phyloP scores from a whole-genome alignment of 2,888 invertebrate genomes.

The Thera obeliscata region DNA sequence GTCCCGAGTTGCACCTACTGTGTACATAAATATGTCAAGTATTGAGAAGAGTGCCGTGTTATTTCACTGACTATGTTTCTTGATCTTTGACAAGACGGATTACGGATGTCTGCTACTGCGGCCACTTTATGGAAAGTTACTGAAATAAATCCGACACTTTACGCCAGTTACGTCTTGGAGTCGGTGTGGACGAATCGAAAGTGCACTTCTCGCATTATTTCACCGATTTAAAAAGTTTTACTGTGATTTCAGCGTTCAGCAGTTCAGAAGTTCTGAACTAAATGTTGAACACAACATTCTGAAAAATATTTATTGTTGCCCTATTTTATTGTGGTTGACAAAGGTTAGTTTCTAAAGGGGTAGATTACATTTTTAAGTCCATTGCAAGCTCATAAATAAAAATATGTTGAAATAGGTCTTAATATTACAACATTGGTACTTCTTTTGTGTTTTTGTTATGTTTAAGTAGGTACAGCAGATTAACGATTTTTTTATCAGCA shows the following conservation, averaged over 20 bases:
- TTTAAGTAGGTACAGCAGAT: not conserved
- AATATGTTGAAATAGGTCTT: no score
- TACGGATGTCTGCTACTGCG: constrained; percentile 31
- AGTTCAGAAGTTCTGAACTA: not conserved
- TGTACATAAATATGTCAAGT: constrained; percentile 84
- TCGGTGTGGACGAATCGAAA: not conserved
- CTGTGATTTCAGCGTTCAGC: not conserved
- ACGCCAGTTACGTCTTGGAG: not conserved
- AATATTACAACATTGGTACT: not conserved
- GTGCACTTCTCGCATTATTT: not conserved
- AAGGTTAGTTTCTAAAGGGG: no score
- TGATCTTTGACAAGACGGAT: constrained; percentile 60
- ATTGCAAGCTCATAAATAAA: no score
- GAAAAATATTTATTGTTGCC: not conserved
- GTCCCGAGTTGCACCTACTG: constrained; percentile 81
- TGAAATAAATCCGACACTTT: constrained; percentile 10
- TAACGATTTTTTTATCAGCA: not conserved
- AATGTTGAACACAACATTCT: not conserved
- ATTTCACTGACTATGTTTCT: constrained; percentile 57
- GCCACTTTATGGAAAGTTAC: constrained; percentile 1
- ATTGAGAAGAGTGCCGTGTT: constrained; percentile 75
- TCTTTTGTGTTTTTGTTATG: not conserved
- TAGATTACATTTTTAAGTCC: no score
- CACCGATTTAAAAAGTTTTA: not conserved
- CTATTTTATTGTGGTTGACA: no score